These are phyloP conservation scores for Itoplectis maculator DNA, from an alignment of 2,888 invertebrate species.

Conservation along the genomic window DNA sequence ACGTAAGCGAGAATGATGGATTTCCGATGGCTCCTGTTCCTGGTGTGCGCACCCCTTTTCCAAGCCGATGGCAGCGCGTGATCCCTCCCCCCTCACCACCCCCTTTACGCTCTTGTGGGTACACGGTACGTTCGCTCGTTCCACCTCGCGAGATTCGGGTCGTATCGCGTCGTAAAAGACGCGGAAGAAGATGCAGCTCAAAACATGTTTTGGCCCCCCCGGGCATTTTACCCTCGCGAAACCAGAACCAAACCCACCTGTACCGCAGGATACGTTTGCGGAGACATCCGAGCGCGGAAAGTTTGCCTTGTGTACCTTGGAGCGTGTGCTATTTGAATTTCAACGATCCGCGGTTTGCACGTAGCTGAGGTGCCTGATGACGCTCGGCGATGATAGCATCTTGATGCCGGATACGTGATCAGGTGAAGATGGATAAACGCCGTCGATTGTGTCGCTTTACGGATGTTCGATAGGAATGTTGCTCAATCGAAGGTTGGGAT, in stretches of 20 bases:
- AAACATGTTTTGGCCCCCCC: conserved; percentile 26
- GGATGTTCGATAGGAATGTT: neutral
- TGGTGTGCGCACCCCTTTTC: conserved; percentile 32
- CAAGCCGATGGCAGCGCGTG: conserved; percentile 38
- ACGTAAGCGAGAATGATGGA: conserved; percentile 64
- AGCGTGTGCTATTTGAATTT: conserved; percentile 65
- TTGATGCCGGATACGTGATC: neutral
- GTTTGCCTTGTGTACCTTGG: conserved; percentile 29
- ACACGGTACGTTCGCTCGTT: conserved; percentile 55
- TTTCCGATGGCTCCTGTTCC: conserved; percentile 61
- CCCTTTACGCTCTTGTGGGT: conserved; percentile 30
- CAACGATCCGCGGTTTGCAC: neutral
- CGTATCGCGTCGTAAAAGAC: conserved; percentile 49
- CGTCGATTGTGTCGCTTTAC: neutral
- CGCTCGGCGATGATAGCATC: neutral
- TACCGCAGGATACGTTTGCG: conserved; percentile 59
- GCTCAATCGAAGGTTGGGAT: neutral
- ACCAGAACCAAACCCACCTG: conserved; percentile 43
- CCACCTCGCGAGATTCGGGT: conserved; percentile 60
- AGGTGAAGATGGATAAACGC: too few species aligned
- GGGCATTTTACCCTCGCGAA: conserved; percentile 39
- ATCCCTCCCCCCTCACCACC: conserved; percentile 41
- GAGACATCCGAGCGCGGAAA: conserved; percentile 54
- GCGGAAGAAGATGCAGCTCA: conserved; percentile 31
- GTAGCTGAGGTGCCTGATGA: neutral